Base-by-base conservation (phyloP, 2,797 vertebrate genomes). In the Limnodromus scolopaceus region DNA sequence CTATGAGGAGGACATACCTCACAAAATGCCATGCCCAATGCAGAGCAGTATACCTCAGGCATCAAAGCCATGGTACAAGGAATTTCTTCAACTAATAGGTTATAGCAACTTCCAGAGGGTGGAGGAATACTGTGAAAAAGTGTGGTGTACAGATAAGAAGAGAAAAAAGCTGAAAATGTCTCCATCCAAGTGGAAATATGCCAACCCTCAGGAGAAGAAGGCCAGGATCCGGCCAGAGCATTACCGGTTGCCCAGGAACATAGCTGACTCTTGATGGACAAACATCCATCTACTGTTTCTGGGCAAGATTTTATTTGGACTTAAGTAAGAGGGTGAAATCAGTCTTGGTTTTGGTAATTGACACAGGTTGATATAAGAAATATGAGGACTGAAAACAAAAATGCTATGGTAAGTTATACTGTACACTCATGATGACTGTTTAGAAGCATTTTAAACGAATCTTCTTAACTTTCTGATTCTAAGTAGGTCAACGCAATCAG, bases 111-210 rank as follows among this genome's bases (percentile, higher is more conserved):
- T 99, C 92, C 99, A 99, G 96, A 98, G 98, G 68, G 99, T 99
- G 38, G 99, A 99, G 86, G 99, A 99, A 97, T 99, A 99, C 97
- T 99, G 99, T 63, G 99, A 99, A 97, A 99, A 99, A 97, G 99
- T 99, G 55, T 99, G 99, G 99, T 99, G 99, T 94, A 98, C 99
- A 3, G 99, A 99, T 71, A 99, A 98, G 95, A 99, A 98, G 96
- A 98, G 98, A 70, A 99, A 99, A 98, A 99, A 99, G 98, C 97
- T 98, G 41, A 99, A 99, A 97, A 98, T 98, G 97, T 97, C 98
- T 25, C 98, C 97, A 11, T 98, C 98, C 49, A 99, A 99, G 96
- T 99, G 98, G 98, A 99, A 98, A 97, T 99, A 98, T 3, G 75
- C 98, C 46, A 97, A 97, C 5, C 97, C 98, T 43, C 98, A 98